A percentile compares a stretch with the other conserved stretches of the same genome.
phyloP scores from a whole-genome alignment of 1,140 invertebrate genomes.

The Neomicropteryx cornuta region DNA sequence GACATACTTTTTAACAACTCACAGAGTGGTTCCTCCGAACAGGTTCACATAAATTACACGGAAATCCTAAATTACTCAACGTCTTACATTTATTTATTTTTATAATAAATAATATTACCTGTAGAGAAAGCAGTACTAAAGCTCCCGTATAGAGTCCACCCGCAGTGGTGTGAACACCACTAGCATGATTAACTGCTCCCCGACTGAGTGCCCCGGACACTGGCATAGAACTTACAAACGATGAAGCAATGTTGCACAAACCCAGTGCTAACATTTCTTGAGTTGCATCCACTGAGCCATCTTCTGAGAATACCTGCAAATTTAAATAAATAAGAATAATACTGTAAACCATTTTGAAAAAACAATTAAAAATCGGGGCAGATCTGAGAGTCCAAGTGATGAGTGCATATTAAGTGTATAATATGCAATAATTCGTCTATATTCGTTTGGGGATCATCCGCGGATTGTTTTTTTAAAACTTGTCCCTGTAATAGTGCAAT shows the following conservation, averaged over 20 bases:
- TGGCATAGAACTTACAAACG: conserved; percentile 77
- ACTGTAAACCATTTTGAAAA: neutral
- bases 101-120: no score
- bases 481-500: no score
- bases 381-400: conserved; percentile 26
- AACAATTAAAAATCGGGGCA: conserved; percentile 16
- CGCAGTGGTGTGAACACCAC: conserved; percentile 71
- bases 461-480: no score
- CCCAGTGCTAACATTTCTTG: conserved; percentile 75
- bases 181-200: conserved; percentile 80
- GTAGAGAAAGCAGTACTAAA: conserved; percentile 61
- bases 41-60: no score
- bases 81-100: no score
- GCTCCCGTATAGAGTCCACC: conserved; percentile 75
- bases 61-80: no score
- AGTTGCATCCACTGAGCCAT: conserved; percentile 61
- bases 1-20: no score
- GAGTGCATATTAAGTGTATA: neutral
- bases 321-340: conserved; percentile 18
- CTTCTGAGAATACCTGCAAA: no score
- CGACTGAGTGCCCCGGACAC: conserved; percentile 73
- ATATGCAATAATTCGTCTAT: no score
- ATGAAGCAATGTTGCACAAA: conserved; percentile 70
- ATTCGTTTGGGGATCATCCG: no score
- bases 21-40: no score